Base-by-base conservation (phyloP, 2,888 invertebrate genomes). In the Gibbula magus region DNA sequence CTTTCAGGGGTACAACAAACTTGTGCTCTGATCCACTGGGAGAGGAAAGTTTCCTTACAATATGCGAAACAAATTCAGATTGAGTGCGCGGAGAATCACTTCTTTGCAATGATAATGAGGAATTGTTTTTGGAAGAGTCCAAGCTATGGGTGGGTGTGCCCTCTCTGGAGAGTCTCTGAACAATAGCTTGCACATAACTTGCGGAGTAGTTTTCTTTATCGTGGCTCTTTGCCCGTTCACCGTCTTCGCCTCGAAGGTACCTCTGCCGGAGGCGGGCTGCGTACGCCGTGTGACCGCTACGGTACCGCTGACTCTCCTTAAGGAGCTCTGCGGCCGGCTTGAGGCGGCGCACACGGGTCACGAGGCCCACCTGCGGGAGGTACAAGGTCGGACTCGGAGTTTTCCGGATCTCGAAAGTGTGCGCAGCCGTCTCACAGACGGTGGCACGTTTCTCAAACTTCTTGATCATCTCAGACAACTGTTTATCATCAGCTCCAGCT, bases 321-420 rank as follows among this genome's bases (percentile, higher is more conserved):
- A 91, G 85, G 52, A 92, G 88, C 80, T 92, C 92, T 67, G 89
- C 89, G 54, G 92, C 91, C 13, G 91, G 91, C 83, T 91, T 91
- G 52, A 92, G 88, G 74, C 88, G 82, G 52, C 87, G 85, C 16
- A 88, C 85, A 74, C 89, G 88, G 10, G 84, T 85, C 54, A 88
- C 86, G 5, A 86, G 79, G 29, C 86, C 86, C 8, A 86, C 84
- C 7, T 84, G 82, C 39, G 86, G 84, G 20, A 85, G 80, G 70
- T 83, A 81, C 54, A 86, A 66, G 2, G 85, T 85, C 1, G 86
- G 86, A 78, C 86, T 87, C 2, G 86, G 87, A 10, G 86, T 83
- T 74, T 85, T 84, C 29, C 85, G 80, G 61, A 83, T 77, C 52
- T 83, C 84, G 10, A 84, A 75, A 39, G 79, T 82, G 16, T 79